A percentile compares a stretch with the other conserved stretches of the same genome.
phyloP scores from a whole-genome alignment of 2,888 invertebrate species.

The Idaea straminata region DNA sequence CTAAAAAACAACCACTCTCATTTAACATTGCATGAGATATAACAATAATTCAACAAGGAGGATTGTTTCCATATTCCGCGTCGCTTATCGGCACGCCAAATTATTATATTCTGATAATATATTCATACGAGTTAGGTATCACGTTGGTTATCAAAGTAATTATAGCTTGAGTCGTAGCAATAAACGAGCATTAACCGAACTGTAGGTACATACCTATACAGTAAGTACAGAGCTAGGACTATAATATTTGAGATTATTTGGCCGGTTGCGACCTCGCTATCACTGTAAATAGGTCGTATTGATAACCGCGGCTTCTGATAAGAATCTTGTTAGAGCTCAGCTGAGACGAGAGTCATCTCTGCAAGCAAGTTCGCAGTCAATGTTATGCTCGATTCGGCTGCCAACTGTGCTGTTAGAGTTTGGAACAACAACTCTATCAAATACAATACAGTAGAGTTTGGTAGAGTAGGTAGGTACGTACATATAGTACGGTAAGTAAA shows the following conservation, averaged over 20 bases:
- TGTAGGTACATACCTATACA: too few species aligned
- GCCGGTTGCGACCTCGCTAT: slow-evolving; percentile 57
- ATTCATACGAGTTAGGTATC: slow-evolving; percentile 33
- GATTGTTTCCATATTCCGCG: slow-evolving; percentile 27
- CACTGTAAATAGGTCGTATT: slow-evolving; percentile 69
- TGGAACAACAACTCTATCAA: not conserved
- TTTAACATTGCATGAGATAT: slow-evolving; percentile 73
- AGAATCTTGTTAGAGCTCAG: slow-evolving; percentile 70
- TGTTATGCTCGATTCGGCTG: slow-evolving; percentile 54
- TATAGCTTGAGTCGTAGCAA: slow-evolving; percentile 34
- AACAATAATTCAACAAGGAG: slow-evolving; percentile 32
- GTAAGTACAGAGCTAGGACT: slow-evolving; percentile 29
- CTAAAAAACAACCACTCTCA: slow-evolving; percentile 78
- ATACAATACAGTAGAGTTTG: slow-evolving; percentile 16
- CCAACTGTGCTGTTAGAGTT: slow-evolving; percentile 18
- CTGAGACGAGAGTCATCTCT: slow-evolving; percentile 53
- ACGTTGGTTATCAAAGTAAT: slow-evolving; percentile 39
- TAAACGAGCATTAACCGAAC: slow-evolving; percentile 28
- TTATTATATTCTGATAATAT: slow-evolving; percentile 32
- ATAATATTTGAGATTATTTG: slow-evolving; percentile 35
- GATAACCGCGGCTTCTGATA: slow-evolving; percentile 68
- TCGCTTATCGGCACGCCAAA: slow-evolving; percentile 47
- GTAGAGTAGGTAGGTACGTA: slow-evolving; percentile 30
- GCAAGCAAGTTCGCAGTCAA: slow-evolving; percentile 63
- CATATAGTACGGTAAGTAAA: slow-evolving; percentile 41